A percentile compares a stretch with the other conserved stretches of the same genome.
phyloP scores from a whole-genome alignment of 2,797 vertebrate species.

The Sebastolobus alascanus region DNA sequence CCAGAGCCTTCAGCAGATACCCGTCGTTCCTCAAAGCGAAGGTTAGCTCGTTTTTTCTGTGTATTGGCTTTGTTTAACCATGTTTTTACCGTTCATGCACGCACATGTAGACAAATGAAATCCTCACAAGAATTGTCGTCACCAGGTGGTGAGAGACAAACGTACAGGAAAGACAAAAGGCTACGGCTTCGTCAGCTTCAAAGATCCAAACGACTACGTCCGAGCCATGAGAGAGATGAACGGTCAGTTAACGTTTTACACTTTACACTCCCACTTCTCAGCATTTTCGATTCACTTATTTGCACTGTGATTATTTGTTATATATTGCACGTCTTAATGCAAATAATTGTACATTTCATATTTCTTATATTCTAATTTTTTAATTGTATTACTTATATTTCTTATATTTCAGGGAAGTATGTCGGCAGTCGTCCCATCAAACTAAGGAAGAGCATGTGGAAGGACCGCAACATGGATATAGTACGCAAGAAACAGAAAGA shows the following conservation, averaged over 20 bases:
- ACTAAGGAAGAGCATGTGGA: conserved; percentile 95
- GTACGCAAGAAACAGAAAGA: conserved; percentile 96
- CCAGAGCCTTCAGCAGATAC: conserved; percentile 93
- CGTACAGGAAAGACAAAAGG: conserved; percentile 95
- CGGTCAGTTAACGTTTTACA: conserved; percentile 78
- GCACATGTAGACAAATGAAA: background rate
- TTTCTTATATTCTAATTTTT: no score
- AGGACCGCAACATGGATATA: conserved; percentile 92
- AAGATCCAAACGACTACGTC: conserved; percentile 95
- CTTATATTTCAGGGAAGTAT: conserved; percentile 87
- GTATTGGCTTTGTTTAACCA: background rate
- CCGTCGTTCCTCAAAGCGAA: conserved; percentile 95
- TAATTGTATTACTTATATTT: no score
- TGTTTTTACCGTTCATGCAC: no score
- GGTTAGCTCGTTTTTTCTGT: conserved; percentile 34
- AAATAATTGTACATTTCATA: no score
- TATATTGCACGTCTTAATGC: no score
- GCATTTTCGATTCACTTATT: background rate
- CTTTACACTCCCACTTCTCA: no score
- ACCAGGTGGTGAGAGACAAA: conserved; percentile 91
- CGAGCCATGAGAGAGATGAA: conserved; percentile 97
- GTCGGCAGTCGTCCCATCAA: conserved; percentile 95
- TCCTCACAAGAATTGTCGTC: background rate
- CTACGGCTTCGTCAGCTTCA: conserved; percentile 96
- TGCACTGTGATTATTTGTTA: background rate